Evolutionary conservation across 2,888 invertebrate species (phyloP), one percentile per base, ranked within the genome.

Genomic region (Diplazon laetatorius): DNA sequence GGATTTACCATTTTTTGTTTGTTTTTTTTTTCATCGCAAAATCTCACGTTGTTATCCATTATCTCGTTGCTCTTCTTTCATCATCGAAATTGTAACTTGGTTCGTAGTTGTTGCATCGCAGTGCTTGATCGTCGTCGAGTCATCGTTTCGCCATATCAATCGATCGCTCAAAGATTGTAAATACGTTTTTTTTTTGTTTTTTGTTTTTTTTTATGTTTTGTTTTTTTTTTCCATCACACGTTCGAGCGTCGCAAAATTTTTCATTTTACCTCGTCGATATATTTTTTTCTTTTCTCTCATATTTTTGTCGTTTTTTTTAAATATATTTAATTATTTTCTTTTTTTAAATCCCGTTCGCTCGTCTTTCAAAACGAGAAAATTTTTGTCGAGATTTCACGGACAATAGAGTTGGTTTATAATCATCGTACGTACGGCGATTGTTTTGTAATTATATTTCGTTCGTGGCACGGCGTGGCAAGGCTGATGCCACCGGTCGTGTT

Each of bases 391-490:
- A 68, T 55, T 74, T 75, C 37, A 68, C 71, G 71, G 55, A 39
- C 59, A 60, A 68, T 60, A 50, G 65, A 81, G 82, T 72, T 84
- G 75, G n/a, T 82, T 74, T 80, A 81, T 85, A 82, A 81, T 52
- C 63, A 44, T 77, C 68, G 65, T 88, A 86, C 87, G 86, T 83
- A 82, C 82, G 84, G 76, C 80, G 78, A 80, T 82, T 65, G 44
- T 74, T 69, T 73, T 72, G 75, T 30, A 18, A 30, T 76, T 70
- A 18, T n/a, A n/a, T 65, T 70, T 1, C 52, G 18, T 70, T 59
- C 52, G 77, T 69, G 72, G 81, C 68, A 82, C 80, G 80, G 74
- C 79, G 82, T 83, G 82, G 85, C 82, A 80, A 76, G 82, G 83
- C 84, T 80, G 83, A 70, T 79, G 70, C 84, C 6, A 79, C 82